Evolutionary conservation across 2,797 vertebrate genomes (phyloP), one percentile per base, ranked within the genome.

Genomic region (Sebastes diploproa): DNA sequence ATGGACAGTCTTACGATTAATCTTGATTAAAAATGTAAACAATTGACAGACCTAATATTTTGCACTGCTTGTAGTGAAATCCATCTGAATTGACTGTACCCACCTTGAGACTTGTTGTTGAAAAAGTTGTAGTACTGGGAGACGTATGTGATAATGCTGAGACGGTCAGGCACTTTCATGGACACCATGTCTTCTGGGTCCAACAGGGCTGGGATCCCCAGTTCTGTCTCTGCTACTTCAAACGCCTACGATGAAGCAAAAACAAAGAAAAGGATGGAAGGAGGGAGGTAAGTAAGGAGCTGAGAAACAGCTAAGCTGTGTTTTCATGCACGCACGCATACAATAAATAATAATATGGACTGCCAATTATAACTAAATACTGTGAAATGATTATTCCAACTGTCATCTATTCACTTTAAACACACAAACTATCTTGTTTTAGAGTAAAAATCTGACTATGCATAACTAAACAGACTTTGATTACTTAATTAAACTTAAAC

Each of bases 41-140:
- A 18, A 46, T 46, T 18, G 42, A 46, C 42, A 20, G 7, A 0
- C 38, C 38, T 16, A 16, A 4, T 50, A 2, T 9, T 54, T 56
- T 32, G 23, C 34, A 71, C 7, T 7, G 46, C 14, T 58, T 9
- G 9, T 5, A 20, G 7, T 56, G 4, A 65, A 67, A 54, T 34
- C 6, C 6, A 36, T 13, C 6, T n/a, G 12, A 23, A 60, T 36
- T 16, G 2, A n/a, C 10, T 4, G 60, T 0, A 27, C 88, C 18
- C 38, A 96, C 96, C 94, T 52, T 96, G 93, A 56, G 94, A 93
- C 85, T 95, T 96, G 89, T 95, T 95, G 86, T 95, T 96, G 87
- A 99, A 99, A 94, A 96, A 96, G 95, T 99, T 98, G 92, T 99
- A 98, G 92, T 98, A 98, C 94, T 99, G 98, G 1, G 98, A 99